Evolutionary conservation across 2,888 invertebrate genomes (phyloP).

Genomic region (Phymatocera aterrima): DNA sequence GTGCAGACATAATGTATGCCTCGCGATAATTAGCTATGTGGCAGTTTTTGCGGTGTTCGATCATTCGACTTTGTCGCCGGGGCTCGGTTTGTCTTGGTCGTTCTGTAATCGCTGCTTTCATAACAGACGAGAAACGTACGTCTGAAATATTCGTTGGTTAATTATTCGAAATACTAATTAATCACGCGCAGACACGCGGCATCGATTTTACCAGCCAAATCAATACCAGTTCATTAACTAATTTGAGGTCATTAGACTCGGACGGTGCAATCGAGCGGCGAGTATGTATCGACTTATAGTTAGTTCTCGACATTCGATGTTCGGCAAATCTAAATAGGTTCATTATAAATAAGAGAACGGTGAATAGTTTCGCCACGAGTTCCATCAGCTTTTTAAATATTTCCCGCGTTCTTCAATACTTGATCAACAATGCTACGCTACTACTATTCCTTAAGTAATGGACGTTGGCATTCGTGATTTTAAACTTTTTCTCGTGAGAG

Average conservation of each 20-base stretch:
- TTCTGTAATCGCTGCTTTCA: conserved; percentile 79
- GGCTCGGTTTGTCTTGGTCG: conserved; percentile 79
- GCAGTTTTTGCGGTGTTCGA: conserved; percentile 75
- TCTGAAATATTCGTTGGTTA: conserved; percentile 65
- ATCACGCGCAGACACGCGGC: background rate
- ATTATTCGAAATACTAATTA: conserved; percentile 48
- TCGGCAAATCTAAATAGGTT: too few species aligned
- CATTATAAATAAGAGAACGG: too few species aligned
- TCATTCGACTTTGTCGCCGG: conserved; percentile 77
- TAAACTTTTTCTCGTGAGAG: conserved; percentile 59
- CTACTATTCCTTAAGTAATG: conserved; percentile 62
- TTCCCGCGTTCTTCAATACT: too few species aligned
- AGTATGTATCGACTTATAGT: too few species aligned
- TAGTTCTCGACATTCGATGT: too few species aligned
- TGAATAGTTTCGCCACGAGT: too few species aligned
- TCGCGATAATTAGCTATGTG: too few species aligned
- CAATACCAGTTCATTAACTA: background rate
- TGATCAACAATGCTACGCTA: too few species aligned
- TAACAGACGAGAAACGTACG: too few species aligned
- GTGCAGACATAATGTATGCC: too few species aligned
- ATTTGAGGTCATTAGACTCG: background rate
- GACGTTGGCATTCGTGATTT: conserved; percentile 75
- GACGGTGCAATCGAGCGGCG: background rate
- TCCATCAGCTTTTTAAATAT: too few species aligned
- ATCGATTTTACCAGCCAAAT: conserved; percentile 1